Percentiles rank a stretch among this genome's conserved stretches.
Evolutionary conservation across 2,113 vertebrate species (phyloP).

Genomic region (Monarcha castaneiventris): DNA sequence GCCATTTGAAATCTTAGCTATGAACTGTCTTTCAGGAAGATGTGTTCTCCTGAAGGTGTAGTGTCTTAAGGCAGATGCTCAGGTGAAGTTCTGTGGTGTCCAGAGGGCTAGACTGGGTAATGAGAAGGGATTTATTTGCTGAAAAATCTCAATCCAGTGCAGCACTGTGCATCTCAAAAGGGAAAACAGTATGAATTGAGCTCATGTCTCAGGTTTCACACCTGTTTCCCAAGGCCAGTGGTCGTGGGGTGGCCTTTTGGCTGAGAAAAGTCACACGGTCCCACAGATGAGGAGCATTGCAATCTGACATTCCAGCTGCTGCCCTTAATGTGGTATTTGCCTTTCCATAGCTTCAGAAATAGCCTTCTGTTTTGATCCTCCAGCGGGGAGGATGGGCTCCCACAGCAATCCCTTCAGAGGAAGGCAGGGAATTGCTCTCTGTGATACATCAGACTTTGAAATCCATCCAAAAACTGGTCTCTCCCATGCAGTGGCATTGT

Average conservation of each 20-base stretch:
- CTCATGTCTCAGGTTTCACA: not conserved
- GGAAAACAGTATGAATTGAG: not conserved
- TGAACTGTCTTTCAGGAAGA: not conserved
- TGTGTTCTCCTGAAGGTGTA: not conserved
- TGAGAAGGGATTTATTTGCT: not conserved
- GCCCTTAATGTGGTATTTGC: not conserved
- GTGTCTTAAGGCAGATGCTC: not conserved
- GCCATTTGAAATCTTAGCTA: not conserved
- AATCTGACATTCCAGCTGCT: conserved; percentile 16
- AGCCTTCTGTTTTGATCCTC: conserved; percentile 17
- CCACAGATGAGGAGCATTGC: not conserved
- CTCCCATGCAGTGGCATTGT: conserved; percentile 26
- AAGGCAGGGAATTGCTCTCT: conserved; percentile 29
- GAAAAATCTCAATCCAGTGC: not conserved
- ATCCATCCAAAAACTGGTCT: conserved; percentile 35
- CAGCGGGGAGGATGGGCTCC: not conserved
- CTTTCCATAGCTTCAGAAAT: conserved; percentile 15
- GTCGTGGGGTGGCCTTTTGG: not conserved
- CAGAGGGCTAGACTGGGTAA: not conserved
- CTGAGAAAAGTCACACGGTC: not conserved
- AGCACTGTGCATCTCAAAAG: not conserved
- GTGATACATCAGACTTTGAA: conserved; percentile 15
- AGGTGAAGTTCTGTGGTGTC: not conserved
- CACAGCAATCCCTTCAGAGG: not conserved
- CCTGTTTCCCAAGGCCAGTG: not conserved